Conservation (phyloP, 2,797 vertebrate genomes). For the Peromyscus melanophrys region DNA sequence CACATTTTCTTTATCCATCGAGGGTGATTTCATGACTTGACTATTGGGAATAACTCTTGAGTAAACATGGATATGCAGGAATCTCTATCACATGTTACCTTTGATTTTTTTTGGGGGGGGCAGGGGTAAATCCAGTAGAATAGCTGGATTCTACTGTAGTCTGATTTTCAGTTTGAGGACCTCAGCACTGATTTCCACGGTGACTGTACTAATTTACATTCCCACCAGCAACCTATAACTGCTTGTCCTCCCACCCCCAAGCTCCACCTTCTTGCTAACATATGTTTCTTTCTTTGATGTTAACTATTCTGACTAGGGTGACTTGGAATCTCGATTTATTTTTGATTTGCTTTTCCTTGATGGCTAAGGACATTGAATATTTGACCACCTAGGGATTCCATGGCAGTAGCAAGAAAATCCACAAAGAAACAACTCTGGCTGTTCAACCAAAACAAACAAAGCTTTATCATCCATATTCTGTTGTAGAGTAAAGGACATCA, state of each 20-base stretch:
- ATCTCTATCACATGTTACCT: neutral
- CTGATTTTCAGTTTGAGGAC: neutral
- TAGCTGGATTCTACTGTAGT: too few relatives aligned
- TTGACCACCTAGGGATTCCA: neutral
- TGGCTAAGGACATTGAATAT: neutral
- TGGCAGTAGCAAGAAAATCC: neutral
- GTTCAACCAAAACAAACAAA: constrained; percentile 9
- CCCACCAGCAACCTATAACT: neutral
- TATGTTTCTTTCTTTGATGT: neutral
- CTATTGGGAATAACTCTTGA: neutral
- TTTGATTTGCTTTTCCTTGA: neutral
- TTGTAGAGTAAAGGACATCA: constrained; percentile 22
- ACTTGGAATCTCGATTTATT: neutral
- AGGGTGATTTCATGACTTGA: neutral
- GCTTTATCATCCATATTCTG: neutral
- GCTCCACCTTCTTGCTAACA: neutral
- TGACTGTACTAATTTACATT: neutral
- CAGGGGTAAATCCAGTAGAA: neutral
- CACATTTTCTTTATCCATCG: neutral
- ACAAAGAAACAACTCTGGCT: neutral
- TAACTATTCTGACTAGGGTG: neutral
- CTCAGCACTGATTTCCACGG: neutral
- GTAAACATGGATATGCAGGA: neutral
- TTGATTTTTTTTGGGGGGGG: neutral
- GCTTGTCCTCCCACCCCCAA: too few relatives aligned